Base-by-base conservation (phyloP, 2,888 invertebrate species). In the Eristalis intricaria region DNA sequence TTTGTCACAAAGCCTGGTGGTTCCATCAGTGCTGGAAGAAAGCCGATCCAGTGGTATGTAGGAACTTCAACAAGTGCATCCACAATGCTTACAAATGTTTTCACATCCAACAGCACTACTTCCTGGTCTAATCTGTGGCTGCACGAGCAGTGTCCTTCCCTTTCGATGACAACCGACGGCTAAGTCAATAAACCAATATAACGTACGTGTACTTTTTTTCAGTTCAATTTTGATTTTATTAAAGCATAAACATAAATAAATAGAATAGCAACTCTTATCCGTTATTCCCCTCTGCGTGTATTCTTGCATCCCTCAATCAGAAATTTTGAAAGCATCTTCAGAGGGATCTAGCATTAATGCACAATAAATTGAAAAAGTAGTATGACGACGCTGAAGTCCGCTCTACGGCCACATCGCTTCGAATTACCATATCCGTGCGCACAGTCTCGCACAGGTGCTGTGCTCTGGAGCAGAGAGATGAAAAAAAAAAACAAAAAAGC, bases 1-100 rank as follows among this genome's bases (percentile, higher is more conserved):
- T 90, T 26, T 91, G 91, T 76, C 91, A 91, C 29, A 87, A 90
- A 63, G 91, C 91, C 22, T 91, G 90, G 90, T 91, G 91, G 88
- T 89, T 91, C 84, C 89, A 91, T 88, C 90, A 90, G 66, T 91
- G 91, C 71, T 91, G 91, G 90, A 91, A 91, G 66, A 64, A 86
- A 82, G 89, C 90, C 50, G 91, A 91, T 89, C 91, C 91, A 15
- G 90, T 89, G 88, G 91, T 91, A 89, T 8, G 32, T 32, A 32
- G 32, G 1, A 32, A 32, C 32, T 8, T 10, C 32, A 32, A 32
- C 32, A 32, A 7, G 32, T 1, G 8, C 5, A 32, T 1, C 8
- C 32, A 8, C 11, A 13, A 38, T 50, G 23, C 73, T 84, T 71
- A 38, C 43, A 74, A 74, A 58, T 70, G 32, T 61, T 38, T 15